These are phyloP conservation scores for Tetropium fuscum DNA, from an alignment of 2,888 invertebrate genomes.

Conservation along the genomic window DNA sequence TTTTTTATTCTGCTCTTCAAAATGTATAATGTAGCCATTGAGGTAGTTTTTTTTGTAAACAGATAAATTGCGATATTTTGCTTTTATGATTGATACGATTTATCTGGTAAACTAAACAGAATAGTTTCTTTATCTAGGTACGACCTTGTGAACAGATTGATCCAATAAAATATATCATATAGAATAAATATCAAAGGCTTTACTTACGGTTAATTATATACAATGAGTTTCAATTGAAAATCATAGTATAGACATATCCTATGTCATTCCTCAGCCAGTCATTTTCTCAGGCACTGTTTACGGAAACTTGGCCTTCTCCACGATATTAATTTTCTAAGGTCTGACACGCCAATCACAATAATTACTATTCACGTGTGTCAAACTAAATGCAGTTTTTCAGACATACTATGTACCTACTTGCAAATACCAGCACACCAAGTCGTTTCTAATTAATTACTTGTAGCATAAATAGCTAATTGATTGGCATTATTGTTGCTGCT, in stretches of 20 bases:
- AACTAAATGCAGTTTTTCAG: neutral
- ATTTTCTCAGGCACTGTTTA: constrained; percentile 9
- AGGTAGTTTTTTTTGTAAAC: too few relatives aligned
- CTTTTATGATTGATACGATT: too few relatives aligned
- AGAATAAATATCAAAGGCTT: too few relatives aligned
- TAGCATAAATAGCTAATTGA: constrained; percentile 11
- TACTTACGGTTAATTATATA: too few relatives aligned
- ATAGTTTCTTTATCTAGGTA: too few relatives aligned
- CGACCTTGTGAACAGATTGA: too few relatives aligned
- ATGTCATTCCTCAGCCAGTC: constrained; percentile 1
- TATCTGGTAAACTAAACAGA: too few relatives aligned
- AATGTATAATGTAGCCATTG: too few relatives aligned
- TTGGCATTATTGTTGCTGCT: constrained; percentile 6
- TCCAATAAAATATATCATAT: too few relatives aligned
- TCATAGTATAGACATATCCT: neutral
- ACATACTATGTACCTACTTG: neutral
- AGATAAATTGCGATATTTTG: too few relatives aligned
- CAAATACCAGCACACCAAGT: neutral
- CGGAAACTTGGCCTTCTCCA: constrained; percentile 15
- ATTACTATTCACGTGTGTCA: constrained; percentile 6
- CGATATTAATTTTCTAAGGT: constrained; percentile 16
- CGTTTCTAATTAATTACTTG: constrained; percentile 13
- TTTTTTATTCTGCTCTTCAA: too few relatives aligned
- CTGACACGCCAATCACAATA: constrained; percentile 1
- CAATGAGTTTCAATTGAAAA: too few relatives aligned